Evolutionary conservation across 2,113 vertebrate genomes (phyloP).

Genomic region (Callospermophilus lateralis): DNA sequence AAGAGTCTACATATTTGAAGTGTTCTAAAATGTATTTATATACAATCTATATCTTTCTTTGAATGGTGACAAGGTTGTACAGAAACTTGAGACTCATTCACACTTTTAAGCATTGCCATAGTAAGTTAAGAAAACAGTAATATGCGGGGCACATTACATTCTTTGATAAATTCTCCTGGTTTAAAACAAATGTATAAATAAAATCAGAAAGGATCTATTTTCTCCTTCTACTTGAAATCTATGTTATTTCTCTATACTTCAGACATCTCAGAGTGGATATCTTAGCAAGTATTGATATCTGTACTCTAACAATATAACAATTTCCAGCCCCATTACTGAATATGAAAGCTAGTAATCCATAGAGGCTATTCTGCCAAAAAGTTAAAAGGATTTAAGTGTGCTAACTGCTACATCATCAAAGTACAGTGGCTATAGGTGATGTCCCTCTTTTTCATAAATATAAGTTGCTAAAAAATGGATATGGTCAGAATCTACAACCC

Average conservation of each 20-base stretch:
- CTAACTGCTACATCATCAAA: background rate
- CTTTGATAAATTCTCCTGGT: background rate
- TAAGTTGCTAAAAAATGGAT: background rate
- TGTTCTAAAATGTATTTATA: slow-evolving; percentile 14
- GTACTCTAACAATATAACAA: slow-evolving; percentile 27
- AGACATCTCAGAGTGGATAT: background rate
- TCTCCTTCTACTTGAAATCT: slow-evolving; percentile 5
- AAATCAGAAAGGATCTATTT: slow-evolving; percentile 37
- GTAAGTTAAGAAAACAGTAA: background rate
- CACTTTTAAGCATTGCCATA: background rate
- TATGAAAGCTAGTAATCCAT: slow-evolving; percentile 31
- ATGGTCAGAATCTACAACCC: background rate
- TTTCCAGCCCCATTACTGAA: slow-evolving; percentile 8
- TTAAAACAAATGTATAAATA: slow-evolving; percentile 43
- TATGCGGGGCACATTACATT: background rate
- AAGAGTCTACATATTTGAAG: background rate
- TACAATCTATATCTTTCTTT: slow-evolving; percentile 25
- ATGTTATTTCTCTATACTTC: background rate
- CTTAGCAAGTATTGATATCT: slow-evolving; percentile 3
- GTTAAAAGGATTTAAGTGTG: background rate
- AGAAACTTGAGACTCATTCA: background rate
- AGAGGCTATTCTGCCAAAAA: background rate
- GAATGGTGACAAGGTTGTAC: background rate
- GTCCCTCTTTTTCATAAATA: background rate
- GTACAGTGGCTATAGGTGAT: background rate